A percentile compares a stretch with the other conserved stretches of the same genome.
These are phyloP conservation scores for Heterotis niloticus DNA, from an alignment of 2,113 vertebrate genomes.

Conservation along the genomic window DNA sequence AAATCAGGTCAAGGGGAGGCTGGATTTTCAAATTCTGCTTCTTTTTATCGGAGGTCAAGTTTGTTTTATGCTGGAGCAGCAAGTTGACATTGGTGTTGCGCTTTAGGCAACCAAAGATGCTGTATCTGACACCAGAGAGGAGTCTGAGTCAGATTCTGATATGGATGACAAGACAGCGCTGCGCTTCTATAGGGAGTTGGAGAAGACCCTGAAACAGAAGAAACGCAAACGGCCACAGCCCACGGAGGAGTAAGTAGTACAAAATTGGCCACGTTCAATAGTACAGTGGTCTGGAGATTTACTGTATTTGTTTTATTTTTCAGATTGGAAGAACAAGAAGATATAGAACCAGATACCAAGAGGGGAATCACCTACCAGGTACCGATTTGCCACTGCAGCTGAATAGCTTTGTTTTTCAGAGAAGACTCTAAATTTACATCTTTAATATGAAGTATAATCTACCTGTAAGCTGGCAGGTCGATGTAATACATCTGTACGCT, in stretches of 20 bases:
- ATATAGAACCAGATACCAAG: conserved; percentile 57
- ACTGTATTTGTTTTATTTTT: conserved; percentile 23
- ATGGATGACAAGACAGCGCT: conserved; percentile 74
- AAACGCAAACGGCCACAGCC: conserved; percentile 39
- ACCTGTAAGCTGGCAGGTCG: not conserved
- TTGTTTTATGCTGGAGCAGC: not conserved
- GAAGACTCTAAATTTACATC: not conserved
- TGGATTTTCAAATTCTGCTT: not conserved
- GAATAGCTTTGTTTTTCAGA: not conserved
- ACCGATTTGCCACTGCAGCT: conserved; percentile 15
- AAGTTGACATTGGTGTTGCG: conserved; percentile 9
- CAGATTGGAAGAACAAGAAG: conserved; percentile 41
- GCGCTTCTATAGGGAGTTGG: conserved; percentile 65
- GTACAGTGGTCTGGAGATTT: not conserved
- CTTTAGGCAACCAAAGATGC: conserved; percentile 43
- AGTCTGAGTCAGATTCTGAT: conserved; percentile 53
- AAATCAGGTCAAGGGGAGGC: not conserved
- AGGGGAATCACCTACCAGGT: conserved; percentile 77
- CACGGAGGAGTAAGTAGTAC: conserved; percentile 51
- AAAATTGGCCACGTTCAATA: not conserved
- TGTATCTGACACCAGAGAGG: conserved; percentile 33
- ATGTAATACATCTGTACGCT: not conserved
- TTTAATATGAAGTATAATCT: not conserved
- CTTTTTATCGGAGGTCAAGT: not conserved
- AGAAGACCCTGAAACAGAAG: conserved; percentile 59